Evolutionary conservation across 2,888 invertebrate species (phyloP), one percentile per base, ranked within the genome.

Genomic region (Morpho helenor): DNA sequence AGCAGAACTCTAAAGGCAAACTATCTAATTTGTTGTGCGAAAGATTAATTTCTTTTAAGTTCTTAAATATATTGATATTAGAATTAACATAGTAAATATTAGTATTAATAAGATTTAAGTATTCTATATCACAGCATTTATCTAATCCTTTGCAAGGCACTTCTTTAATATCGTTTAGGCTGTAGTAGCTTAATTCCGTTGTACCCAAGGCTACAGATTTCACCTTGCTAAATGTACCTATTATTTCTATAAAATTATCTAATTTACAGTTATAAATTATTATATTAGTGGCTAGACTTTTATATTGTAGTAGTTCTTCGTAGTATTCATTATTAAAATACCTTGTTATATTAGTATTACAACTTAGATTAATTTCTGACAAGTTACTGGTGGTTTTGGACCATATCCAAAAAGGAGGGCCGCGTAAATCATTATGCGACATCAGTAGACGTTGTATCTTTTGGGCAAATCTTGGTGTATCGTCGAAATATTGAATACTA

Each of bases 391-490:
- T 80, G 40, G 65, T 66, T 58, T 80, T 72, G 2, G 68, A 56
- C 87, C 87, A 91, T 50, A 90, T 62, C 90, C 90, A 91, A 45
- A 72, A 73, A 6, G 90, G 90, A 23, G 84, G 86, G 7, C 77
- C 71, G 9, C 62, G 49, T 22, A 91, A 69, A 7, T 64, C 59
- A 63, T 91, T 91, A 63, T 79, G 70, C 9, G 82, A 76, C 52
- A 91, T 47, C 68, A 82, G 74, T 23, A 90, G 66, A 2, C 58
- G 53, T 70, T 83, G 75, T 63, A 91, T 64, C 9, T 66, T 70
- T 22, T 84, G 70, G 60, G 77, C 82, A 66, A 84, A 91, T 7
- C 62, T 70, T 3, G 90, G 90, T 1, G 63, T 70, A 0, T 80
- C 75, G 53, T 87, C 76, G 48, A 87, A 89, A 70, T 70, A 76